Percentiles rank a stretch among this genome's conserved stretches.
These are phyloP conservation scores for Myotis planiceps DNA, from an alignment of 2,797 vertebrate species.

Conservation along the genomic window DNA sequence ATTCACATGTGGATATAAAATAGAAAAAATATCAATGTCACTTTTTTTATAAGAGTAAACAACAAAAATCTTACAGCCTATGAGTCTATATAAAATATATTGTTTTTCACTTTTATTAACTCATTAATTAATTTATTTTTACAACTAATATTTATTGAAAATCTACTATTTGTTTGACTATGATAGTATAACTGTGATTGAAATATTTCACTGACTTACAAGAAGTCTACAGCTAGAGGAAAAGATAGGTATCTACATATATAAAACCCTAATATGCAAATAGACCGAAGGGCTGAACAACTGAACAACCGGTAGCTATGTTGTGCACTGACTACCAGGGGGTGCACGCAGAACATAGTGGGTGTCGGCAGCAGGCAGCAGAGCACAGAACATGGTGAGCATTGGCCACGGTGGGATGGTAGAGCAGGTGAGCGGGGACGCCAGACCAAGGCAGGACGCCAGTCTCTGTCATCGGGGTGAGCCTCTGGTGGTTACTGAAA, in stretches of 20 bases:
- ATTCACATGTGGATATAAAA: slow-evolving; percentile 36
- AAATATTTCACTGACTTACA: not conserved
- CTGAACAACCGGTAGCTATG: too few relatives aligned
- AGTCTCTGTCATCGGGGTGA: too few relatives aligned
- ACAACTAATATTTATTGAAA: not conserved
- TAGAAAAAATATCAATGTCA: not conserved
- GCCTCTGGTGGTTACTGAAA: too few relatives aligned
- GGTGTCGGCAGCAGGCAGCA: too few relatives aligned
- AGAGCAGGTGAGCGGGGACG: too few relatives aligned
- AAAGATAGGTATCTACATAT: not conserved
- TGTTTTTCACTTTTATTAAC: not conserved
- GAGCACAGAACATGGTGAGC: too few relatives aligned
- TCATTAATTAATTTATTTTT: not conserved
- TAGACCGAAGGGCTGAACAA: too few relatives aligned
- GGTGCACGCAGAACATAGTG: too few relatives aligned
- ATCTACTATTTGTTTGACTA: not conserved
- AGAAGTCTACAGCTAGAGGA: not conserved
- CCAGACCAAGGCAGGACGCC: too few relatives aligned
- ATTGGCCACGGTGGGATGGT: too few relatives aligned
- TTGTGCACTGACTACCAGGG: too few relatives aligned
- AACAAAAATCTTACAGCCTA: not conserved
- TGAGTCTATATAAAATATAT: not conserved
- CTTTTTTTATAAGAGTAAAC: not conserved
- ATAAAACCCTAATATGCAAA: too few relatives aligned
- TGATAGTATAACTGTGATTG: not conserved